Evolutionary conservation across 1,140 invertebrate species (phyloP), one percentile per base, ranked within the genome.

Genomic region (Argopecten irradians): DNA sequence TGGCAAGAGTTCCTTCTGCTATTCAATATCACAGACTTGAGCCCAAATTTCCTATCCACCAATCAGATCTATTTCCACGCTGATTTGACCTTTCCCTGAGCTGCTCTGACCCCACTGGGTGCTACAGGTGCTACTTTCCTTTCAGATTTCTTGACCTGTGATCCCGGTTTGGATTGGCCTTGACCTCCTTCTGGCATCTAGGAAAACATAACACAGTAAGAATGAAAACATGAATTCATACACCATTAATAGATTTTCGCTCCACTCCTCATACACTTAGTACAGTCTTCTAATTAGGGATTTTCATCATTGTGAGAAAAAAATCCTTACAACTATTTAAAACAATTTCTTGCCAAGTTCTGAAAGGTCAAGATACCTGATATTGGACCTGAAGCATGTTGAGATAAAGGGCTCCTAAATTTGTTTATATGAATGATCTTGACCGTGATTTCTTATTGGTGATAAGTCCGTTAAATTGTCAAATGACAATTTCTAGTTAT

Each of bases 111-210:
- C 84, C 84, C 11, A n/a, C 32, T 8, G 43, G 55, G 22, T 71
- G 1, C 22, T 28, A 28, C 46, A 22, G 33, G n/a, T 9, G 87
- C 87, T 2, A 85, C 43, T 35, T 88, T 88, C 35, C 83, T 88
- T 3, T 88, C 87, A 34, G 87, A 33, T 88, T 88, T 88, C 34
- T 85, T 88, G 32, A 82, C 39, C n/a, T 83, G 86, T 19, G 82
- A 43, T 35, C 41, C 71, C 46, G 83, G 87, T 34, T 83, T 41
- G 34, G 84, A 84, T 22, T 43, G 83, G 55, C 84, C 84, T 14
- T 88, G 83, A 32, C 34, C 41, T 55, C 43, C 84, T 34, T 28
- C n/a, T 22, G 46, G 82, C 22, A 83, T 43, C 8, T 85, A 19
- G 1, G 32, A 84, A 84, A 84, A 35, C n/a, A 55, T n/a, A 55